These are phyloP conservation scores for roundworm (Caenorhabditis elegans) DNA, from an alignment of 1,140 invertebrate species.

Conservation along the genomic window WBcel235 BX284606.5:15566501-15567000, in stretches of 20 bases:
- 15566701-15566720: neutral
- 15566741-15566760: conserved; percentile 15
- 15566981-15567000: neutral
- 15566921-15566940: neutral
- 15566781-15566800: neutral
- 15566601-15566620: neutral
- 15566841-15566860: neutral
- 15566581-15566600: neutral
- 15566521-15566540: conserved; percentile 12
- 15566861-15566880: conserved; percentile 16
- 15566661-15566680: neutral
- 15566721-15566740: conserved; percentile 24
- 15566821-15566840: conserved; percentile 22
- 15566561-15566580: neutral
- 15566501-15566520: neutral
- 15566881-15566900: conserved; percentile 33
- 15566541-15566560: neutral
- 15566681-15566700: conserved; percentile 7
- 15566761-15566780: conserved; percentile 1
- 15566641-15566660: neutral
- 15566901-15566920: neutral
- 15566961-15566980: neutral
- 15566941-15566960: neutral
- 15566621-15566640: neutral
- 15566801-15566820: conserved; percentile 33